Evolutionary conservation across 2,888 invertebrate genomes (phyloP), one percentile per base, ranked within the genome.

Genomic region (Nomada lathburiana): DNA sequence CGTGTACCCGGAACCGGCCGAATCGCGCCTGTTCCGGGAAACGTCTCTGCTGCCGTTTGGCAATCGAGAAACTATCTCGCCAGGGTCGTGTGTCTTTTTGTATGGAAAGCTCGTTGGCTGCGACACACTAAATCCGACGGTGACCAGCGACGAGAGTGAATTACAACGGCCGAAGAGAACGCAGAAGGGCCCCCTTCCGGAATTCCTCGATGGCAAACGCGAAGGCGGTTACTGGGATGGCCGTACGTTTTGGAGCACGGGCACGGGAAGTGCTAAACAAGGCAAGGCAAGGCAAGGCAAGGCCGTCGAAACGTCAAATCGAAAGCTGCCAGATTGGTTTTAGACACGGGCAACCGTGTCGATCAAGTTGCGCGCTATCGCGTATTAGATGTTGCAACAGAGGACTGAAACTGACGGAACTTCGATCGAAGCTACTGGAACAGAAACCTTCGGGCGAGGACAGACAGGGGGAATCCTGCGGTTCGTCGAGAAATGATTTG

Each of bases 181-280:
- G 11, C 69, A 44, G 76, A 67, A 68, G 68, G 53, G 16, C 55
- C 20, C 60, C 26, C 72, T 80, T 72, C 78, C 80, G 78, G 59
- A 73, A 72, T 59, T 63, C 16, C 52, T 29, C 13, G 50, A 11
- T 50, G 23, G 10, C 4, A 20, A 23, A 57, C 55, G 72, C 9
- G 50, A 26, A 74, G n/a, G 26, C n/a, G 23, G 18, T 16, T 36
- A 36, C 11, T 57, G 23, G 23, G 7, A 16, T 23, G 7, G 36
- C n/a, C 53, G 69, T 52, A 13, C 55, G 59, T n/a, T 44, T 57
- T n/a, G 4, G 10, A 9, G 20, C 67, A 36, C 36, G 36, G 36
- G 47, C 13, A 42, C 67, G 50, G 36, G 60, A 60, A 71, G 50
- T 2, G 60, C 60, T 50, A 3, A 60, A 71, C 36, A 71, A 60